These are phyloP conservation scores for Peromyscus eremicus DNA, from an alignment of 2,797 vertebrate genomes.

Conservation along the genomic window DNA sequence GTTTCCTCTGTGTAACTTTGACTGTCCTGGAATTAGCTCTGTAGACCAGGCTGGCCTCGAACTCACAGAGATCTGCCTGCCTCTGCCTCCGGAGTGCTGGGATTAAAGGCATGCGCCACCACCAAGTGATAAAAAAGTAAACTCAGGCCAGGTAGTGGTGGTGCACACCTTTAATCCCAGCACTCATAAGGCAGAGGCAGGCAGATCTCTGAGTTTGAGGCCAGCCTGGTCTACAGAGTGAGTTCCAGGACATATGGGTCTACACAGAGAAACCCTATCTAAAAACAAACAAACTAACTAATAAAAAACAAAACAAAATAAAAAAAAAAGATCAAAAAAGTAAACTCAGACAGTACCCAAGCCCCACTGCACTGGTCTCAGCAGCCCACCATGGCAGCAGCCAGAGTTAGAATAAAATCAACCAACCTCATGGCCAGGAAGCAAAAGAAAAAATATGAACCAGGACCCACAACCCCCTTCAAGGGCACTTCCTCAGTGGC, in stretches of 20 bases:
- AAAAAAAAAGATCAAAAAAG: neutral
- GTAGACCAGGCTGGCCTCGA: neutral
- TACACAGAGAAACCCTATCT: neutral
- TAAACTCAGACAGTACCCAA: neutral
- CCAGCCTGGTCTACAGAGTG: neutral
- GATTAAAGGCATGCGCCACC: neutral
- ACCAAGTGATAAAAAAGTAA: neutral
- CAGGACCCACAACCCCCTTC: neutral
- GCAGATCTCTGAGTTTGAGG: neutral
- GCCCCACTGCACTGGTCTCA: neutral
- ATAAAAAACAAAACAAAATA: neutral
- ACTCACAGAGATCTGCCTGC: neutral
- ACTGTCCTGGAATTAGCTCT: neutral
- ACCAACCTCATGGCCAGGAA: neutral
- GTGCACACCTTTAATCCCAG: neutral
- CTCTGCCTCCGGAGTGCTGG: neutral
- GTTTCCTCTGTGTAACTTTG: neutral
- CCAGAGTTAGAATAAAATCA: neutral
- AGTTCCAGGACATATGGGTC: neutral
- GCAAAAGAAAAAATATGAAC: neutral
- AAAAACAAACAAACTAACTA: neutral
- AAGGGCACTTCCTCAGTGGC: neutral
- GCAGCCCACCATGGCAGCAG: no score
- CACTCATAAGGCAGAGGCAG: neutral
- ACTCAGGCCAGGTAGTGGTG: neutral